phyloP scores from a whole-genome alignment of 2,797 vertebrate species.

The Paedocypris micromegethes region DNA sequence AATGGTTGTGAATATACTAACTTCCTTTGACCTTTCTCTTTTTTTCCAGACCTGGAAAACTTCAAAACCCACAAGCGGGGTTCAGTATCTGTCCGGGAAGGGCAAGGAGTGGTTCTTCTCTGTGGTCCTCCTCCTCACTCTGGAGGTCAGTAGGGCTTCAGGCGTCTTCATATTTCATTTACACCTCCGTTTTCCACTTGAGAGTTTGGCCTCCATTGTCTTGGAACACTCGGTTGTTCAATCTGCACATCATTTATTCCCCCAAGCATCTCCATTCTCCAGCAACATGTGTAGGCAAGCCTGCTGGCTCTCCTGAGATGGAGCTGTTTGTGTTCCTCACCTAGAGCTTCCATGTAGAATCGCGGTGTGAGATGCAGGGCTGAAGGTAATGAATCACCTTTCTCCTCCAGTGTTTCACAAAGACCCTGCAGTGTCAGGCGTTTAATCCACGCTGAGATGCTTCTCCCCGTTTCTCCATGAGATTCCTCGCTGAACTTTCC shows the following conservation, averaged over 20 bases:
- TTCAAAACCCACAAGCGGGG: slow-evolving; percentile 87
- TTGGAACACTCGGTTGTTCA: slow-evolving; percentile 8
- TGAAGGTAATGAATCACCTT: slow-evolving; percentile 12
- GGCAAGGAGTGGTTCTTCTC: slow-evolving; percentile 92
- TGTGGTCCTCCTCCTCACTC: slow-evolving; percentile 90
- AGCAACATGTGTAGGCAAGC: slow-evolving; percentile 30
- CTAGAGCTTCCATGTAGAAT: slow-evolving; percentile 20
- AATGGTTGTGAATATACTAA: not conserved
- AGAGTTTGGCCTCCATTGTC: slow-evolving; percentile 10
- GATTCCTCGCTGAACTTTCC: slow-evolving; percentile 19
- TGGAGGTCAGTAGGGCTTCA: slow-evolving; percentile 72
- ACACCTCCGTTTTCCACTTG: slow-evolving; percentile 20
- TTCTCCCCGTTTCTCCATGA: slow-evolving; percentile 12
- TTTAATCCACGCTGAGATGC: slow-evolving; percentile 17
- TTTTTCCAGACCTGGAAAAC: slow-evolving; percentile 83
- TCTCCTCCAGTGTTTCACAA: slow-evolving; percentile 13
- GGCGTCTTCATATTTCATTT: slow-evolving; percentile 19
- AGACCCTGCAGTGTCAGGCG: slow-evolving; percentile 4
- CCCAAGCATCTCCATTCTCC: slow-evolving; percentile 22
- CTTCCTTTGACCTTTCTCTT: slow-evolving; percentile 3
- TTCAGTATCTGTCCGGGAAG: slow-evolving; percentile 87
- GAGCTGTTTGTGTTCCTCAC: slow-evolving; percentile 44
- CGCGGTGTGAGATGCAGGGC: slow-evolving; percentile 2
- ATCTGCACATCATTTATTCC: slow-evolving; percentile 29
- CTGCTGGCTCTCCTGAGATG: slow-evolving; percentile 36